phyloP scores from a whole-genome alignment of 2,113 vertebrate genomes.

The Spilogale gracilis region DNA sequence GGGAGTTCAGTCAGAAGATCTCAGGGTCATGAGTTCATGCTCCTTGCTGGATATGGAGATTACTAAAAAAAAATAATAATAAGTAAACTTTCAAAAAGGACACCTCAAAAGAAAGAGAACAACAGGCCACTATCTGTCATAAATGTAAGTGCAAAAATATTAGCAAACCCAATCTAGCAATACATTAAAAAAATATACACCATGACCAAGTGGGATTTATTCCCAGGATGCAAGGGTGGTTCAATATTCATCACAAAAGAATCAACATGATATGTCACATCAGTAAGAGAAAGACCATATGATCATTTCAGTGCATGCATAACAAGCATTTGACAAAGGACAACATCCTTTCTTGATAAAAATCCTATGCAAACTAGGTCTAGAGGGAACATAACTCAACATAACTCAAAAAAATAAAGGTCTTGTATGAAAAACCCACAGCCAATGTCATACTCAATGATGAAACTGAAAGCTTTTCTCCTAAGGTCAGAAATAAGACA shows the following conservation, averaged over 20 bases:
- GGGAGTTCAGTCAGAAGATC: neutral
- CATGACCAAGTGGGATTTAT: neutral
- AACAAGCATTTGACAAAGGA: neutral
- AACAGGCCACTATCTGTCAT: neutral
- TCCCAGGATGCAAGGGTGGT: neutral
- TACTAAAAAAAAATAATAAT: neutral
- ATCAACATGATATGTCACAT: neutral
- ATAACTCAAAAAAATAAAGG: neutral
- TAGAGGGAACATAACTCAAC: neutral
- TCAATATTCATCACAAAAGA: neutral
- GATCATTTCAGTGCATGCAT: neutral
- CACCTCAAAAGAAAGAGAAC: neutral
- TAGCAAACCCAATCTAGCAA: neutral
- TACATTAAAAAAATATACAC: neutral
- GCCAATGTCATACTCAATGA: neutral
- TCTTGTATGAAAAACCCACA: neutral
- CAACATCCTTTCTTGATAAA: neutral
- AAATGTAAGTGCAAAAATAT: neutral
- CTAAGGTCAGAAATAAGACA: neutral
- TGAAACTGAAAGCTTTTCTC: neutral
- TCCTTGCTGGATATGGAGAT: neutral
- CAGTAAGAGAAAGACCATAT: neutral
- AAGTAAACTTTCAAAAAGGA: neutral
- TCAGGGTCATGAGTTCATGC: neutral
- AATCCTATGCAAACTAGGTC: neutral